A percentile compares a stretch with the other conserved stretches of the same genome.
Evolutionary conservation across 2,888 invertebrate genomes (phyloP).

Genomic region (Drosophila mulleri): DNA sequence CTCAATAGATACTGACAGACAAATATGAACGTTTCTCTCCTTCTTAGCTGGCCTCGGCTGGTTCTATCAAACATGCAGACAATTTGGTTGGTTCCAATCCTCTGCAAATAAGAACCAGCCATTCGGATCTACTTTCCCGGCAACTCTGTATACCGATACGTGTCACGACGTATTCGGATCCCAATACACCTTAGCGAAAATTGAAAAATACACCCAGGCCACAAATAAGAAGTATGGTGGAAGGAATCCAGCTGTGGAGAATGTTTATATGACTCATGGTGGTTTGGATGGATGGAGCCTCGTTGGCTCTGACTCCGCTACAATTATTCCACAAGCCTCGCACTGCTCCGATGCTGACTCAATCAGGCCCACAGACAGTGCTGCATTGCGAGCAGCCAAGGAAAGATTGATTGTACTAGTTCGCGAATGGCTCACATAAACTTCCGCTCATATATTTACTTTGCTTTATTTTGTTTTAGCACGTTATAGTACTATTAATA

Average conservation of each 20-base stretch:
- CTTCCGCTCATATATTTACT: not conserved
- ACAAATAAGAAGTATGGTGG: constrained; percentile 86
- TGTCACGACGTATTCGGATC: constrained; percentile 69
- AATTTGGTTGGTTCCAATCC: constrained; percentile 93
- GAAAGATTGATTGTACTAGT: constrained; percentile 59
- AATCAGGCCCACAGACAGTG: constrained; percentile 66
- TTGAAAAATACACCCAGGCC: constrained; percentile 54
- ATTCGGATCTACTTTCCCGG: constrained; percentile 82
- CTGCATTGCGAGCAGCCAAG: constrained; percentile 68
- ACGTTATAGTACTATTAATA: no score
- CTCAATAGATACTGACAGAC: not conserved
- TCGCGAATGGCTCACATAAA: constrained; percentile 64
- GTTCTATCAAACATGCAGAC: constrained; percentile 93
- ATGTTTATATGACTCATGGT: constrained; percentile 86
- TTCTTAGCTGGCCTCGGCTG: constrained; percentile 88
- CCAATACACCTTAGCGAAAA: constrained; percentile 35
- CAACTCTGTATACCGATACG: constrained; percentile 58
- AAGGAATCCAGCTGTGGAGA: constrained; percentile 83
- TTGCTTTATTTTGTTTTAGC: no score
- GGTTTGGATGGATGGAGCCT: constrained; percentile 86
- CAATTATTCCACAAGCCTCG: constrained; percentile 68
- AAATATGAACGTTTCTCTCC: not conserved
- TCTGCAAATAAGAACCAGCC: constrained; percentile 87
- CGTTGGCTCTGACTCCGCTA: constrained; percentile 83
- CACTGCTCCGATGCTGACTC: constrained; percentile 80